Percentiles rank a stretch among this genome's conserved stretches.
Conservation (phyloP, 2,113 vertebrate genomes). For the Xyliphius kryptos region DNA sequence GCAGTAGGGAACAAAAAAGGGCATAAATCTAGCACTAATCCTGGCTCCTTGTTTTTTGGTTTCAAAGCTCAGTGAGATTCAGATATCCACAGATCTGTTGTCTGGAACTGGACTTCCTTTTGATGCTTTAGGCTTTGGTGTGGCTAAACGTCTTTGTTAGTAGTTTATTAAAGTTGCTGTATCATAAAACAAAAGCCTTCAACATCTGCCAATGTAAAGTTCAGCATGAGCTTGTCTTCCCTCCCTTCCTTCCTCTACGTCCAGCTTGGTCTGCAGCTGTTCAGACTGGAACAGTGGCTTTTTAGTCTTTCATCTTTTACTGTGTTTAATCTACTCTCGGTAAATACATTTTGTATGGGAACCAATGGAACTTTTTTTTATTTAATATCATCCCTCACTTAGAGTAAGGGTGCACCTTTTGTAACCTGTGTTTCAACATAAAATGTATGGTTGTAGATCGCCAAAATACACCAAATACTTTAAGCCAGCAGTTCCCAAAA, state of each 20-base stretch:
- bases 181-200: constrained; percentile 24
- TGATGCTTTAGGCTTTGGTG: constrained; percentile 22
- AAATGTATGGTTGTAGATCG: too few species aligned
- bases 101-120: constrained; percentile 8
- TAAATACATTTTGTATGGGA: too few species aligned
- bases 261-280: constrained; percentile 4
- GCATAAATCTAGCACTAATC: constrained; percentile 8
- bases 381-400: too few species aligned
- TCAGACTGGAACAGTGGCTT: constrained; percentile 2
- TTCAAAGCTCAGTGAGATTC: constrained; percentile 1
- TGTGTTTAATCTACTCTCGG: too few species aligned
- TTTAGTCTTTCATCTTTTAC: constrained; percentile 9
- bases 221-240: constrained; percentile 13
- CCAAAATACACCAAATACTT: too few species aligned
- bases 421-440: constrained; percentile 3
- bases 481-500: too few species aligned
- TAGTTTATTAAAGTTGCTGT: constrained; percentile 15
- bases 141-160: constrained; percentile 13
- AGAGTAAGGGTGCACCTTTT: neutral
- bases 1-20: neutral
- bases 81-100: neutral
- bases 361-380: too few species aligned
- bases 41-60: neutral
- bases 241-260: constrained; percentile 33
- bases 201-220: constrained; percentile 37